Percentiles rank a stretch among this genome's conserved stretches.
These are phyloP conservation scores for Lepidochrysops patricia DNA, from an alignment of 2,888 invertebrate species.

Conservation along the genomic window DNA sequence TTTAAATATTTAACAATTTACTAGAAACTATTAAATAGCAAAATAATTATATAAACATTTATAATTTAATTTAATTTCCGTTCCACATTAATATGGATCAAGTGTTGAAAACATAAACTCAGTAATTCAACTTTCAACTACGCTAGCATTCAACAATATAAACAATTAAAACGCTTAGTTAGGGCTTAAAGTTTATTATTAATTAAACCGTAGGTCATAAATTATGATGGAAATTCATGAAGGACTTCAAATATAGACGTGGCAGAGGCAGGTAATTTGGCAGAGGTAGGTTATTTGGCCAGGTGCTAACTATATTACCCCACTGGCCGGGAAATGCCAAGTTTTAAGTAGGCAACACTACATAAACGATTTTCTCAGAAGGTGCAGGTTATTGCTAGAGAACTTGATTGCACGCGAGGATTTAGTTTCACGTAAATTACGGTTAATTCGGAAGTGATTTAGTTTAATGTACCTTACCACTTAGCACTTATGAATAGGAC, in stretches of 20 bases:
- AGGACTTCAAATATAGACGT: background rate
- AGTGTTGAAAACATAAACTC: background rate
- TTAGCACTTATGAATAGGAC: background rate
- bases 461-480: too few relatives aligned
- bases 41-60: too few relatives aligned
- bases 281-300: background rate
- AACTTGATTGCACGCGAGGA: too few relatives aligned
- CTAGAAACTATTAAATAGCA: too few relatives aligned
- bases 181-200: background rate
- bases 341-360: background rate
- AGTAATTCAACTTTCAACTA: background rate
- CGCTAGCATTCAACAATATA: background rate
- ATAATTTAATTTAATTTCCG: too few relatives aligned
- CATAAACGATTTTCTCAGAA: background rate
- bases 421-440: too few relatives aligned
- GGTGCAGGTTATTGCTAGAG: background rate
- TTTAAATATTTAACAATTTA: too few relatives aligned
- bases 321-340: background rate
- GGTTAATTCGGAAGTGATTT: too few relatives aligned
- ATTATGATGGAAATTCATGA: conserved; percentile 3
- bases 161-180: background rate
- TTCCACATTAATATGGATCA: background rate
- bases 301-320: background rate
- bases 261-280: background rate
- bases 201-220: conserved; percentile 2